A percentile compares a stretch with the other conserved stretches of the same genome.
phyloP scores from a whole-genome alignment of 2,888 invertebrate genomes.

The Nipponacmea schrenckii region DNA sequence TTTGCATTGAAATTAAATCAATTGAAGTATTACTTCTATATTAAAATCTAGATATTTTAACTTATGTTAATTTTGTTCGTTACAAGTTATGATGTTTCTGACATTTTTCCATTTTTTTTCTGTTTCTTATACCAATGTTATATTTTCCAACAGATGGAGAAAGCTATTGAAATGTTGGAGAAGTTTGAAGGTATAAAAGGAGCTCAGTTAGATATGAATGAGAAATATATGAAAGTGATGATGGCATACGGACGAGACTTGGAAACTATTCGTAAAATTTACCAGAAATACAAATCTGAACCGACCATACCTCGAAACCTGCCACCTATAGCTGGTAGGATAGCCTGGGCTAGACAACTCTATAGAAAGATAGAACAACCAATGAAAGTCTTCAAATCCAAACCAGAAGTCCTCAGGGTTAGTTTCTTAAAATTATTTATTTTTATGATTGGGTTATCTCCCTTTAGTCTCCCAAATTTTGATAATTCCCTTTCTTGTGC shows the following conservation, averaged over 20 bases:
- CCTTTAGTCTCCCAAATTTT: too few relatives aligned
- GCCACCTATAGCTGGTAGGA: constrained; percentile 87
- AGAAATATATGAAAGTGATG: constrained; percentile 68
- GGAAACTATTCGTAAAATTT: constrained; percentile 79
- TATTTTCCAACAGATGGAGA: constrained; percentile 60
- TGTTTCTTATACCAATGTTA: not conserved
- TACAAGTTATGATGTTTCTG: too few relatives aligned
- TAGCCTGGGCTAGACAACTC: constrained; percentile 83
- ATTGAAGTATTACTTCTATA: too few relatives aligned
- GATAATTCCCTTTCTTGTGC: not conserved
- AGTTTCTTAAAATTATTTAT: not conserved
- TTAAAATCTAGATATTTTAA: too few relatives aligned
- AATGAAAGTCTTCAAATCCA: constrained; percentile 72
- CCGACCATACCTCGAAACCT: constrained; percentile 89
- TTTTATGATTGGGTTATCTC: not conserved
- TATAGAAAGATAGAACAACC: constrained; percentile 85
- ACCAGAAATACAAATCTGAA: constrained; percentile 87
- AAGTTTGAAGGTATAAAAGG: constrained; percentile 66
- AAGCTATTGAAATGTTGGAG: constrained; percentile 62
- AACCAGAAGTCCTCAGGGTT: constrained; percentile 65
- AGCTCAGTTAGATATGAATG: constrained; percentile 65
- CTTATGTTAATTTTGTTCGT: too few relatives aligned
- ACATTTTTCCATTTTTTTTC: too few relatives aligned
- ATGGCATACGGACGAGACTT: constrained; percentile 79
- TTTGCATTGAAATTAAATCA: too few relatives aligned